Evolutionary conservation across 2,888 invertebrate genomes (phyloP).

Genomic region (Odontomyia ornata): DNA sequence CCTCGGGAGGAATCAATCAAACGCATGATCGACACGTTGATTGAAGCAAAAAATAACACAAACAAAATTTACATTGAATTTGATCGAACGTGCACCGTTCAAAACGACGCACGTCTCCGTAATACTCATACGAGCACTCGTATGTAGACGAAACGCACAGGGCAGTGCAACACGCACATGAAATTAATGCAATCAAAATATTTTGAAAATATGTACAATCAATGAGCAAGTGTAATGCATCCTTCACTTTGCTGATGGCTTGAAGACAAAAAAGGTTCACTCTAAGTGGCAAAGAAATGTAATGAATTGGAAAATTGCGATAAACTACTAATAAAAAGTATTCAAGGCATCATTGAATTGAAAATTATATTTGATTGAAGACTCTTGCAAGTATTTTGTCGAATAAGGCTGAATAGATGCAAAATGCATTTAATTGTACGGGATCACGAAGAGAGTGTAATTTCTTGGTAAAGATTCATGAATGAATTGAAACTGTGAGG

Average conservation of each 20-base stretch:
- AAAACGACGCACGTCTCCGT: background rate
- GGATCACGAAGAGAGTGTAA: slow-evolving; percentile 36
- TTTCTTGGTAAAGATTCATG: background rate
- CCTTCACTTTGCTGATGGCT: background rate
- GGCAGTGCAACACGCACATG: slow-evolving; percentile 52
- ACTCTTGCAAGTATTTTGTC: background rate
- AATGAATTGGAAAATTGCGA: slow-evolving; percentile 1
- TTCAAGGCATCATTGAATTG: background rate
- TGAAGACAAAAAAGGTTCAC: background rate
- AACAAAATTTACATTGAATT: slow-evolving; percentile 46
- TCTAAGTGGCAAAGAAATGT: background rate
- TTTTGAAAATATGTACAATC: slow-evolving; percentile 48
- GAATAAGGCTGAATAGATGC: slow-evolving; percentile 29
- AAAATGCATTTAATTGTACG: slow-evolving; percentile 44
- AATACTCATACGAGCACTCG: background rate
- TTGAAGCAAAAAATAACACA: slow-evolving; percentile 55
- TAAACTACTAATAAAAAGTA: background rate
- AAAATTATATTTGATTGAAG: background rate
- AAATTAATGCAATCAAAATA: slow-evolving; percentile 55
- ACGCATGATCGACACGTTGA: slow-evolving; percentile 55
- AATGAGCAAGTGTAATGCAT: slow-evolving; percentile 2
- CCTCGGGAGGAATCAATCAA: slow-evolving; percentile 54
- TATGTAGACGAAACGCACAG: background rate
- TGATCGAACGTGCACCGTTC: background rate
- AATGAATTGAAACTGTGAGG: background rate